A percentile compares a stretch with the other conserved stretches of the same genome.
These are phyloP conservation scores for Uria aalge DNA, from an alignment of 2,113 vertebrate species.

Conservation along the genomic window DNA sequence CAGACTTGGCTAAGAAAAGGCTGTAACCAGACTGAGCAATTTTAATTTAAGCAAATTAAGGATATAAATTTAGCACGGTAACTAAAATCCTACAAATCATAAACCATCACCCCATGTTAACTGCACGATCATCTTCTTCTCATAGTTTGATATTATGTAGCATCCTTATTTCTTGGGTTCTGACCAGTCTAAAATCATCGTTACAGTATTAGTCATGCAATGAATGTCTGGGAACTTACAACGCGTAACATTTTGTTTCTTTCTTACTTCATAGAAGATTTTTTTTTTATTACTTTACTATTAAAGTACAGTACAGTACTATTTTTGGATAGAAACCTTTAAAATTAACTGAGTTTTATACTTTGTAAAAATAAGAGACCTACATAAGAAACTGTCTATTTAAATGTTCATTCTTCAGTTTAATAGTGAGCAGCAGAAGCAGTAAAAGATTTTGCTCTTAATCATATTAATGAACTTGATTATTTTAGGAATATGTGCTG, in stretches of 20 bases:
- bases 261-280: background rate
- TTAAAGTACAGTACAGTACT: slow-evolving; percentile 12
- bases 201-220: slow-evolving; percentile 16
- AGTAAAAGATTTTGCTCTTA: background rate
- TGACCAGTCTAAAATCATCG: background rate
- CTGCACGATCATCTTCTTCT: background rate
- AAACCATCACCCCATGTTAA: background rate
- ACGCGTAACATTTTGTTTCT: slow-evolving; percentile 1
- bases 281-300: slow-evolving; percentile 2
- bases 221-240: background rate
- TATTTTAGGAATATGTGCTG: slow-evolving; percentile 34
- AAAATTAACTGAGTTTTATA: background rate
- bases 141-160: background rate
- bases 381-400: background rate
- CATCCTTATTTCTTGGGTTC: background rate
- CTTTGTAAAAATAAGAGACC: background rate
- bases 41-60: slow-evolving; percentile 45
- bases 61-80: slow-evolving; percentile 46
- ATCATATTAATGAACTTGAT: slow-evolving; percentile 33
- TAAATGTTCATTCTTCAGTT: background rate
- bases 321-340: slow-evolving; percentile 24
- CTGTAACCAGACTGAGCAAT: slow-evolving; percentile 42
- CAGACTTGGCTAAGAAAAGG: slow-evolving; percentile 46
- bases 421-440: background rate
- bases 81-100: background rate